These are phyloP conservation scores for Bothrops jararaca DNA, from an alignment of 2,113 vertebrate species.

Conservation along the genomic window DNA sequence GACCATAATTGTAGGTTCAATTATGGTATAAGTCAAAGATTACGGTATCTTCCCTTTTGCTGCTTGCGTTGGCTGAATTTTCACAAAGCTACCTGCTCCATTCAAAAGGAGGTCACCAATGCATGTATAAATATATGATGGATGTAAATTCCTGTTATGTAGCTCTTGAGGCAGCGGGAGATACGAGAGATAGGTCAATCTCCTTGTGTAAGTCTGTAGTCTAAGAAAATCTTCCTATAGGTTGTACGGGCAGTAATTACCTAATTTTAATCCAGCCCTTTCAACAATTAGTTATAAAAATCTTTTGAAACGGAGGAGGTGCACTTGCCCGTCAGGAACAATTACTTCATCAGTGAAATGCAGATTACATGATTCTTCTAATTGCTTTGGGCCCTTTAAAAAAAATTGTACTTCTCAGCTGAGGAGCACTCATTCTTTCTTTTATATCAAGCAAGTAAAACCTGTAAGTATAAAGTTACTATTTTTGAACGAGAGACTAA, in stretches of 20 bases:
- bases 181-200: neutral
- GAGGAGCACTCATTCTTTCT: constrained; percentile 35
- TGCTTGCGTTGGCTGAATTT: neutral
- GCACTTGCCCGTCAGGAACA: constrained; percentile 31
- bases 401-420: constrained; percentile 56
- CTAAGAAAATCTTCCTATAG: neutral
- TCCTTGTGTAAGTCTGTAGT: neutral
- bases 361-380: constrained; percentile 34
- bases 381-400: constrained; percentile 52
- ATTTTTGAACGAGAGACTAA: constrained; percentile 76
- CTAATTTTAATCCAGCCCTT: constrained; percentile 20
- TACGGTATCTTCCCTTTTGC: neutral
- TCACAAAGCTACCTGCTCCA: neutral
- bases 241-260: constrained; percentile 7
- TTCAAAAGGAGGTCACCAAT: neutral
- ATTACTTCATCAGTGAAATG: constrained; percentile 39
- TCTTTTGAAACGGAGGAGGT: constrained; percentile 21
- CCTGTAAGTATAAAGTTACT: constrained; percentile 69
- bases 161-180: neutral
- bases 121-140: neutral
- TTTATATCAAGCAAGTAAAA: constrained; percentile 67
- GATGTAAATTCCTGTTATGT: neutral
- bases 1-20: neutral
- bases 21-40: neutral
- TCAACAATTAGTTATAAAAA: constrained; percentile 27